Conservation (phyloP, 2,888 invertebrate species). For the Herminia tarsipennalis region DNA sequence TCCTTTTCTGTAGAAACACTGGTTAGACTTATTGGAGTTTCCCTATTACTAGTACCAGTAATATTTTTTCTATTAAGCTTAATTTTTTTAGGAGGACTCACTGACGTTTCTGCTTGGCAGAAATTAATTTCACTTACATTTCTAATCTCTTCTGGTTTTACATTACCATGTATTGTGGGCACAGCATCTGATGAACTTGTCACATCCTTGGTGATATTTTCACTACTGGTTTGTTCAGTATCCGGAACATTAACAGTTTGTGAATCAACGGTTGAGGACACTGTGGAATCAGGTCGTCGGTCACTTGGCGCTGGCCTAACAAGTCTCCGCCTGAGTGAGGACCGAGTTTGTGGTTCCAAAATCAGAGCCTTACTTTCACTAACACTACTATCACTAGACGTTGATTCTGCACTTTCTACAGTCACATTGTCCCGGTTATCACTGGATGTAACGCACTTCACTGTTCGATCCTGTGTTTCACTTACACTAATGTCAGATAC, state of each 20-base stretch:
- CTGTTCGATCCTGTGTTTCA: slow-evolving; percentile 70
- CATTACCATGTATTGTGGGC: slow-evolving; percentile 67
- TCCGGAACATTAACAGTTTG: slow-evolving; percentile 56
- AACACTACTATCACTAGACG: slow-evolving; percentile 78
- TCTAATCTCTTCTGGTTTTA: slow-evolving; percentile 76
- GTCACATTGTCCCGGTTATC: slow-evolving; percentile 74
- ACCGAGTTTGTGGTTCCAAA: slow-evolving; percentile 59
- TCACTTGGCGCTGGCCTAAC: slow-evolving; percentile 72
- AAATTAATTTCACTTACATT: slow-evolving; percentile 79
- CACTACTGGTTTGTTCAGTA: slow-evolving; percentile 60
- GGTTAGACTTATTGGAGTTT: slow-evolving; percentile 45
- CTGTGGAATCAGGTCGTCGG: slow-evolving; percentile 77
- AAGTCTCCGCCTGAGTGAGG: slow-evolving; percentile 71
- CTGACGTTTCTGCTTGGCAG: slow-evolving; percentile 81
- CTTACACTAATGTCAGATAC: slow-evolving; percentile 60
- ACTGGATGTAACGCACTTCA: slow-evolving; percentile 78
- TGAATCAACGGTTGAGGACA: slow-evolving; percentile 78
- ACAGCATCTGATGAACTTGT: slow-evolving; percentile 81
- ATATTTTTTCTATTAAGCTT: slow-evolving; percentile 75
- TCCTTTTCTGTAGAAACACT: slow-evolving; percentile 50
- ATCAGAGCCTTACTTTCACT: slow-evolving; percentile 62
- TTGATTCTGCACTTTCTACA: slow-evolving; percentile 80
- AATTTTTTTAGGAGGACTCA: slow-evolving; percentile 77
- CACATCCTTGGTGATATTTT: slow-evolving; percentile 73
- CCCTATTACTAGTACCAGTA: slow-evolving; percentile 55